Conservation (phyloP, 2,888 invertebrate genomes). For the Thecocarcelia acutangulata region DNA sequence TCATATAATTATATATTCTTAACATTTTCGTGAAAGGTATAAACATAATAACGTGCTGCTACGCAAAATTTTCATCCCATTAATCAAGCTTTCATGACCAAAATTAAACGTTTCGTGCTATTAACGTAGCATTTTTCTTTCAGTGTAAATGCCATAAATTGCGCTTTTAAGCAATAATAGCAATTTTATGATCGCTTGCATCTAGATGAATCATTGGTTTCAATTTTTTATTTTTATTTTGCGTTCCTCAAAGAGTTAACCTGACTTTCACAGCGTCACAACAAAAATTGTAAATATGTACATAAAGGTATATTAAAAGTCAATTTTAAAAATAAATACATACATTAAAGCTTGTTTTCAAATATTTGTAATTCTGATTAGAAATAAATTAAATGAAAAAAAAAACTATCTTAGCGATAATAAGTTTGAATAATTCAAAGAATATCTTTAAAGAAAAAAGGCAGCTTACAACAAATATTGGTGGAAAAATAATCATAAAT, state of each 20-base stretch:
- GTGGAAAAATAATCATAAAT: conserved; percentile 39
- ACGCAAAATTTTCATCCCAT: too few relatives aligned
- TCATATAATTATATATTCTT: too few relatives aligned
- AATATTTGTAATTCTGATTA: conserved; percentile 61
- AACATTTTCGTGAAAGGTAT: too few relatives aligned
- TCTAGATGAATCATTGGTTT: too few relatives aligned
- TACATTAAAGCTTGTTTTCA: conserved; percentile 11
- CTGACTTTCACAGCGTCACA: background rate
- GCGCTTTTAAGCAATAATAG: too few relatives aligned
- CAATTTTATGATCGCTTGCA: too few relatives aligned
- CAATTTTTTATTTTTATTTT: too few relatives aligned
- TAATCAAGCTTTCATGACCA: too few relatives aligned
- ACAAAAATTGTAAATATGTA: conserved; percentile 1
- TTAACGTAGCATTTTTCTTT: too few relatives aligned
- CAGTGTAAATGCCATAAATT: too few relatives aligned
- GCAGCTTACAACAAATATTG: background rate
- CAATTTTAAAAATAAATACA: background rate
- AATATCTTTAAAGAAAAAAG: conserved; percentile 19
- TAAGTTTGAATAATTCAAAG: conserved; percentile 54
- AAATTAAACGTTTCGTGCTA: too few relatives aligned
- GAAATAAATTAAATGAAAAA: conserved; percentile 44
- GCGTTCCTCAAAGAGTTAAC: background rate
- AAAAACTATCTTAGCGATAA: conserved; percentile 18
- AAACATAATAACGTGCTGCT: too few relatives aligned
- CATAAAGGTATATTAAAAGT: background rate